These are phyloP conservation scores for Eupithecia centaureata DNA, from an alignment of 2,888 invertebrate species.

Conservation along the genomic window DNA sequence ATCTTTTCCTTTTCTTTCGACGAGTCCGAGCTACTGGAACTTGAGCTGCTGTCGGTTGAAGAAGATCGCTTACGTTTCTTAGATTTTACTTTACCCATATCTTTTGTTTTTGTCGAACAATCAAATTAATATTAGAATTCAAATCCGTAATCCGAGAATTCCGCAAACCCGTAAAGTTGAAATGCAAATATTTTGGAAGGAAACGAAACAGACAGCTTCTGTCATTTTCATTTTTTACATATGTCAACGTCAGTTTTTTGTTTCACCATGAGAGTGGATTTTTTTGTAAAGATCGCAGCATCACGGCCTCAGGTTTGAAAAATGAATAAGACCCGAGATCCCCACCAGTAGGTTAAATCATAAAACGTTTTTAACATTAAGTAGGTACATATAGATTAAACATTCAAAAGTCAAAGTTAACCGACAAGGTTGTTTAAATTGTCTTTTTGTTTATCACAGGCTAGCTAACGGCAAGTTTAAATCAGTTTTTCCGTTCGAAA, in stretches of 20 bases:
- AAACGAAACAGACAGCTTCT: not conserved
- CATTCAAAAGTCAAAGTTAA: too few species aligned
- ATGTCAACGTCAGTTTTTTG: not conserved
- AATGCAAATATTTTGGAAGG: not conserved
- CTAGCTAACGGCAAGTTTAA: too few species aligned
- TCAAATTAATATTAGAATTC: not conserved
- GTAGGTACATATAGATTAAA: too few species aligned
- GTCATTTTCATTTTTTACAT: not conserved
- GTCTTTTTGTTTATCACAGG: too few species aligned
- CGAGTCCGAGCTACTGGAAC: constrained; percentile 74
- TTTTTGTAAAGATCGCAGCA: too few species aligned
- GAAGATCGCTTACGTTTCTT: constrained; percentile 68
- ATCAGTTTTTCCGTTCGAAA: too few species aligned
- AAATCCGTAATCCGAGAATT: not conserved
- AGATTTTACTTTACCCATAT: constrained; percentile 75
- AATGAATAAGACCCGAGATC: too few species aligned
- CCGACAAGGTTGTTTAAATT: too few species aligned
- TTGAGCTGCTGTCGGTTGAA: constrained; percentile 61
- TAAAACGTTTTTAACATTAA: too few species aligned
- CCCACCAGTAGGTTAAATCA: too few species aligned
- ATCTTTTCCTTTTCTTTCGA: constrained; percentile 79
- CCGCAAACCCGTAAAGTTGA: not conserved
- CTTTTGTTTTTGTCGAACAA: not conserved
- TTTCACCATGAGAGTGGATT: too few species aligned
- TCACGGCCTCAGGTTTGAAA: too few species aligned